Evolutionary conservation across 2,113 vertebrate species (phyloP).

Genomic region (Myiagra hebetior): DNA sequence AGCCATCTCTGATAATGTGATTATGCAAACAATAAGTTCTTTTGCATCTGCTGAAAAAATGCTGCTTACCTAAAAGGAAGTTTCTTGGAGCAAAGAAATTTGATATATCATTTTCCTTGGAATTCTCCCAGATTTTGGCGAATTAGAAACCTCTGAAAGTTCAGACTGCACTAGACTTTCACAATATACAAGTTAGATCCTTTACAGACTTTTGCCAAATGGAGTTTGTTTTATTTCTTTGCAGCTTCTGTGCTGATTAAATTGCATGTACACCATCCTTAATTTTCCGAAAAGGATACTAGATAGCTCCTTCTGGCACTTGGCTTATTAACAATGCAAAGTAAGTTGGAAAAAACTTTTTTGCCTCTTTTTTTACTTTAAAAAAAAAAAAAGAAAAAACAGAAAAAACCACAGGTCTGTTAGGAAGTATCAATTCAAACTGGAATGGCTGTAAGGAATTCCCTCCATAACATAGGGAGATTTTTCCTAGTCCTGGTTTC

Average conservation of each 20-base stretch:
- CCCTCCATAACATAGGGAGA: too few relatives aligned
- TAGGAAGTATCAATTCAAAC: background rate
- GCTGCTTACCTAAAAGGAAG: background rate
- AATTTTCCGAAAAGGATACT: background rate
- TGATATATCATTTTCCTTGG: background rate
- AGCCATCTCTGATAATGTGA: background rate
- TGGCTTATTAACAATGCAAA: background rate
- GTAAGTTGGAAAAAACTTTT: background rate
- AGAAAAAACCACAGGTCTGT: accelerated
- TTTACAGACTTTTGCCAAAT: background rate
- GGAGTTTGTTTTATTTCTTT: background rate
- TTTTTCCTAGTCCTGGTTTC: background rate
- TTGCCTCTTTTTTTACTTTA: too few relatives aligned
- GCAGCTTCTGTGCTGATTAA: background rate
- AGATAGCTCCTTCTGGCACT: background rate
- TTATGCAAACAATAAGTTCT: background rate
- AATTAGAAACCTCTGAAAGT: background rate
- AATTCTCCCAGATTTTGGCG: background rate
- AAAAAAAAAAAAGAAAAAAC: too few relatives aligned
- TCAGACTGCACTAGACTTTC: background rate
- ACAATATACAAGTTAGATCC: background rate
- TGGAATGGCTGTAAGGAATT: background rate
- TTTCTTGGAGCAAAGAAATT: background rate
- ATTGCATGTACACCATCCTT: background rate
- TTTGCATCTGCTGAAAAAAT: background rate